Conservation (phyloP, 1,140 invertebrate species). For the Zaprionus capensis region DNA sequence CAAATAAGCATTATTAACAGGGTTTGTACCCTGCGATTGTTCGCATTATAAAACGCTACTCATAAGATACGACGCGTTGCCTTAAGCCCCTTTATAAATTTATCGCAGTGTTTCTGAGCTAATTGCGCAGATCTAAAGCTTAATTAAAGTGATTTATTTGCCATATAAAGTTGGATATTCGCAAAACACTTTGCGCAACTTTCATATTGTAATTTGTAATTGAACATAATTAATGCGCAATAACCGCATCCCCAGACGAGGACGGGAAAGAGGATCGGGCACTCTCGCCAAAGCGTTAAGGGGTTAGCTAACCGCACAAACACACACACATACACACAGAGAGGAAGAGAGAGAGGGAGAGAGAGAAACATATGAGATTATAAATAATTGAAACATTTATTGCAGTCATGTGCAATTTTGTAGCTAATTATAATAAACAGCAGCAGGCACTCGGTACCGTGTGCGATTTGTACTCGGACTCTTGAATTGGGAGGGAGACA, state of each 20-base stretch:
- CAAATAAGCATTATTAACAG: neutral
- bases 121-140: constrained; percentile 25
- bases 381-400: constrained; percentile 82
- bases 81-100: neutral
- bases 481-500: neutral
- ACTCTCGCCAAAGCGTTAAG: constrained; percentile 17
- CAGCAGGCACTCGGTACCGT: constrained; percentile 17
- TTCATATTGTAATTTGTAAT: constrained; percentile 60
- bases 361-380: constrained; percentile 47
- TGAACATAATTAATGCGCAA: constrained; percentile 71
- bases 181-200: constrained; percentile 52
- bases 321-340: neutral
- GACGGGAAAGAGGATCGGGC: neutral
- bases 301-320: constrained; percentile 30
- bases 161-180: constrained; percentile 46
- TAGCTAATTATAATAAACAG: constrained; percentile 77
- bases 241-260: constrained; percentile 23
- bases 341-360: constrained; percentile 28
- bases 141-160: constrained; percentile 72
- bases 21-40: too few relatives aligned
- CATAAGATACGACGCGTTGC: constrained; percentile 9
- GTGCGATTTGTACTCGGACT: constrained; percentile 6
- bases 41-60: constrained; percentile 50
- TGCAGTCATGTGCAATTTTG: constrained; percentile 79
- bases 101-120: neutral